Evolutionary conservation across 2,797 vertebrate genomes (phyloP), one percentile per base, ranked within the genome.

Genomic region (Crypturellus tataupa): DNA sequence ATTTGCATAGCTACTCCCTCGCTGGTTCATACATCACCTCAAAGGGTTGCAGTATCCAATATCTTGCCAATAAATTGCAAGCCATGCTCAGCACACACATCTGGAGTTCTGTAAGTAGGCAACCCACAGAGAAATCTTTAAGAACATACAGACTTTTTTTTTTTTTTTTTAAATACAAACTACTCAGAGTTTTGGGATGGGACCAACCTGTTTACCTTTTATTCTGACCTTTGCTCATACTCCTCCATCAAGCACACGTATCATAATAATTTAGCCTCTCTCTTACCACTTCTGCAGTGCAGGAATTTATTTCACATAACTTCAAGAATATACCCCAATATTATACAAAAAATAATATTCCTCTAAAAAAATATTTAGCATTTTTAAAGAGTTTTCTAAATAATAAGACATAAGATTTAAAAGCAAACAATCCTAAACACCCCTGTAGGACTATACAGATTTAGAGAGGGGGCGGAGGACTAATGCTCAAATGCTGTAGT

Each of bases 401-500:
- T 49, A 83, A 68, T 46, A 65, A 91, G 13, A 17, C 31, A 10
- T 42, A 59, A 29, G 16, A 82, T 70, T 72, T 72, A 42, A 79
- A 69, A 83, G 15, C 12, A 72, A 71, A 80, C 25, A 56, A 40
- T 21, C 55, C 80, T 85, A 51, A 92, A 81, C 3, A 49, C 40
- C 39, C 9, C 75, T 58, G 35, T 39, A 75, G 25, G 44, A 46
- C 82, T 59, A 67, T 49, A 10, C 25, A 39, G 51, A 62, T 58
- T 64, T 92, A 63, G 75, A 71, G 40, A 0, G 2, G 31, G 63
- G 17, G 33, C 42, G 18, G 5, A 62, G 27, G 35, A 64, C 76
- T 96, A 91, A 94, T 77, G 67, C 35, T 86, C 55, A 82, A 85
- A 89, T 40, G 49, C 42, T 91, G 79, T 69, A 75, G 53, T 56